Conservation (phyloP, 2,888 invertebrate species). For the Cosmia pyralina region DNA sequence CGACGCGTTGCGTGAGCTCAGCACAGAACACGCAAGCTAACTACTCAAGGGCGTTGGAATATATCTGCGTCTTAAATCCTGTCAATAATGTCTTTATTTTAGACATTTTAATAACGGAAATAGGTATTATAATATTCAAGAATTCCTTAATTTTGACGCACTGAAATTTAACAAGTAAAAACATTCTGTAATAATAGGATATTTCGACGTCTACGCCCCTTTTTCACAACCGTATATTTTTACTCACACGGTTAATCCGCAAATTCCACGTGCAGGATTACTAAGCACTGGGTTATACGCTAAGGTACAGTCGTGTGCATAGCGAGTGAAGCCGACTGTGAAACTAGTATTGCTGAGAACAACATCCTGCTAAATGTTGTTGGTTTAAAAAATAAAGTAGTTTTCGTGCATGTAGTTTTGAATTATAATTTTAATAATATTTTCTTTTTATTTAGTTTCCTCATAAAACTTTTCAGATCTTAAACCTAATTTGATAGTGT, state of each 20-base stretch:
- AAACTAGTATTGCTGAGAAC: constrained; percentile 21
- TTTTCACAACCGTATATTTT: neutral
- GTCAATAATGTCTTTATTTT: neutral
- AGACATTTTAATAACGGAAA: neutral
- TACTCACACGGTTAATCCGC: neutral
- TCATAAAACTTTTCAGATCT: no score
- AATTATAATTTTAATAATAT: constrained; percentile 8
- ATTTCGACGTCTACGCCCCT: neutral
- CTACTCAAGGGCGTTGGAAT: no score
- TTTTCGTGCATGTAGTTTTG: neutral
- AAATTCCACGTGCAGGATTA: constrained; percentile 35
- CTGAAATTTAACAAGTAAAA: neutral
- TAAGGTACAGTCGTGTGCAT: constrained; percentile 26
- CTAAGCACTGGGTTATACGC: constrained; percentile 14
- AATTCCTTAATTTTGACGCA: neutral
- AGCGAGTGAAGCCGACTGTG: constrained; percentile 20
- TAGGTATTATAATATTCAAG: neutral
- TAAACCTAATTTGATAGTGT: no score
- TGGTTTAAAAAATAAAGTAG: constrained; percentile 18
- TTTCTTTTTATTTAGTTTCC: no score
- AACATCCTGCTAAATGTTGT: constrained; percentile 6
- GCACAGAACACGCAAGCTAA: no score
- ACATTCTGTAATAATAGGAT: accelerated
- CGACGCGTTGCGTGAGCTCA: no score
- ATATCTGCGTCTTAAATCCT: neutral